Evolutionary conservation across 2,113 vertebrate species (phyloP).

Genomic region (Equus przewalskii): DNA sequence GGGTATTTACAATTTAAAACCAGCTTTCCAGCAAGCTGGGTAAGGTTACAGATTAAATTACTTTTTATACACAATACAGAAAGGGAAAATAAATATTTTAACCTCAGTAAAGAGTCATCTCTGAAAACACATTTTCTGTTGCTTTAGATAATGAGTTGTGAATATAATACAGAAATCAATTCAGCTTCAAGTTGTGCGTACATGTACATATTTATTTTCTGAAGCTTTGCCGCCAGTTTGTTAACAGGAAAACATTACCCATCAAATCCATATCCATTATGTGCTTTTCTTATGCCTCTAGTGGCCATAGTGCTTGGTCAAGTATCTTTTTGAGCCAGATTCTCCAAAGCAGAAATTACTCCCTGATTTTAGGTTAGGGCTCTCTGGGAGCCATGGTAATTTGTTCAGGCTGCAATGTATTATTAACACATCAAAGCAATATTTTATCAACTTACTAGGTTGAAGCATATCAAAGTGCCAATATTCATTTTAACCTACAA

Average conservation of each 20-base stretch:
- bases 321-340: constrained; percentile 48
- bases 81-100: constrained; percentile 77
- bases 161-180: constrained; percentile 73
- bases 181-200: constrained; percentile 75
- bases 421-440: not conserved
- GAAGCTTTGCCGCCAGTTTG: constrained; percentile 59
- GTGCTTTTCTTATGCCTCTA: not conserved
- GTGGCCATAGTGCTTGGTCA: not conserved
- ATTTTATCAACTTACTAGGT: not conserved
- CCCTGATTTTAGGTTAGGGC: not conserved
- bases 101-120: constrained; percentile 57
- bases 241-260: constrained; percentile 37
- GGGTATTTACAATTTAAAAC: constrained; percentile 62
- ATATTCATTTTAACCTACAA: not conserved
- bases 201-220: constrained; percentile 52
- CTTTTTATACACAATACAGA: constrained; percentile 64
- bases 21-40: constrained; percentile 50
- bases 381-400: not conserved
- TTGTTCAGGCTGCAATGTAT: not conserved
- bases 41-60: constrained; percentile 58
- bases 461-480: not conserved
- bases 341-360: constrained; percentile 32
- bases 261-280: constrained; percentile 3
- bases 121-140: constrained; percentile 60
- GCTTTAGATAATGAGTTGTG: constrained; percentile 46